Base-by-base conservation (phyloP, 2,113 vertebrate species). In the Genyomyrus donnyi region DNA sequence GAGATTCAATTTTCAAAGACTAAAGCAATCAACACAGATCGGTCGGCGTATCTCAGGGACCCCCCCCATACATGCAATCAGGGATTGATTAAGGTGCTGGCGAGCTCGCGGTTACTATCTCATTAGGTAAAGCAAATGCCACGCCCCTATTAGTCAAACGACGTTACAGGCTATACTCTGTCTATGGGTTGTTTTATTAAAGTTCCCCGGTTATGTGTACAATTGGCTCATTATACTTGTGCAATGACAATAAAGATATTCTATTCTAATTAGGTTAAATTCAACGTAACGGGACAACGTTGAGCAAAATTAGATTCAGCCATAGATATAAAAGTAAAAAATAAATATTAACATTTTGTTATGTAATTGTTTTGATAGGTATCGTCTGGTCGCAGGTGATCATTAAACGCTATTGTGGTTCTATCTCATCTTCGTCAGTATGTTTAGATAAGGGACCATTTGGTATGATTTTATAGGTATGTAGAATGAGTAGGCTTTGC, bases 61-160 rank as follows among this genome's bases (percentile, higher is more conserved):
- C 15, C 89, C 89, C 89, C 27, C 8, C 24, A 27, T 56, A 88
- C 70, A 87, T 50, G 15, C 66, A 50, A 85, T 92, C 92, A 83
- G 88, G 70, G 89, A 87, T 92, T 85, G 92, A 93, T 92, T 93
- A 91, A 91, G 52, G 27, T 35, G 89, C 66, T 89, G 87, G 89
- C 19, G 56, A 85, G 88, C 85, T 88, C 90, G 42, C 80, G 21
- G 5, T 8, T 46, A 45, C 90, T 58, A 90, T 52, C 90, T 91
- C 89, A 88, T 92, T 90, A 85, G 49, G 89, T 87, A 48, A 89
- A 87, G 13, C 74, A 31, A 9, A 46, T 4, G 17, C 52, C 24
- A 85, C 90, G 91, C 88, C 91, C 89, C 74, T 70, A 21, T 39
- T 3, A 45, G 5, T 52, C 31, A 24, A 39, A 17, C 66, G 11